These are phyloP conservation scores for Chloromyia formosa DNA, from an alignment of 2,888 invertebrate genomes.

Conservation along the genomic window DNA sequence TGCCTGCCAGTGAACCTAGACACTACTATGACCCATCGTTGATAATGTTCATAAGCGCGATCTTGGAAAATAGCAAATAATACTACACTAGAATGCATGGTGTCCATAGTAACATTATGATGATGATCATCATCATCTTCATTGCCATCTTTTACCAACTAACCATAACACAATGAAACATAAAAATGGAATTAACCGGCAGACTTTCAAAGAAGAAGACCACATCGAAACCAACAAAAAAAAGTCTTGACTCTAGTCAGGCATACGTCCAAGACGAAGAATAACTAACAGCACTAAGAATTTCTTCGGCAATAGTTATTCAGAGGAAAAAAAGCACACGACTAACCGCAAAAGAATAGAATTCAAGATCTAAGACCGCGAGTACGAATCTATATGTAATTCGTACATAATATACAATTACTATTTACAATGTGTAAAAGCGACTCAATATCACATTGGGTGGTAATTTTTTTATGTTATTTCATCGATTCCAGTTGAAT, in stretches of 20 bases:
- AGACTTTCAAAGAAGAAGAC: neutral
- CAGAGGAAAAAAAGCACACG: neutral
- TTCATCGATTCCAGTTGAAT: slow-evolving; percentile 34
- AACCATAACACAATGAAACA: slow-evolving; percentile 38
- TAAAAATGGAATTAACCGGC: slow-evolving; percentile 40
- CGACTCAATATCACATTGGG: slow-evolving; percentile 36
- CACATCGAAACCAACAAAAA: slow-evolving; percentile 2
- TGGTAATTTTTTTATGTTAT: slow-evolving; percentile 37
- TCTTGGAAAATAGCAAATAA: slow-evolving; percentile 24
- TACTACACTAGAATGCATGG: slow-evolving; percentile 1
- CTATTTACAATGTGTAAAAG: slow-evolving; percentile 40
- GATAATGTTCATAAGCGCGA: slow-evolving; percentile 23
- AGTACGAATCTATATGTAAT: neutral
- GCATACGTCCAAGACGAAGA: neutral
- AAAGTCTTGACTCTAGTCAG: neutral
- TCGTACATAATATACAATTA: too few relatives aligned
- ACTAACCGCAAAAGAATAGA: slow-evolving; percentile 4
- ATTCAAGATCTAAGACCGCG: neutral
- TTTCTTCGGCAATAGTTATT: neutral
- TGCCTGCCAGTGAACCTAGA: too few relatives aligned
- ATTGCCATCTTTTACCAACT: slow-evolving; percentile 33
- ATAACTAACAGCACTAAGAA: neutral
- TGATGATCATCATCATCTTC: slow-evolving; percentile 18
- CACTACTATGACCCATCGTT: neutral
- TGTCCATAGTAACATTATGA: slow-evolving; percentile 22